Base-by-base conservation (phyloP, 2,888 invertebrate species). In the Fissipunctia ypsillon region DNA sequence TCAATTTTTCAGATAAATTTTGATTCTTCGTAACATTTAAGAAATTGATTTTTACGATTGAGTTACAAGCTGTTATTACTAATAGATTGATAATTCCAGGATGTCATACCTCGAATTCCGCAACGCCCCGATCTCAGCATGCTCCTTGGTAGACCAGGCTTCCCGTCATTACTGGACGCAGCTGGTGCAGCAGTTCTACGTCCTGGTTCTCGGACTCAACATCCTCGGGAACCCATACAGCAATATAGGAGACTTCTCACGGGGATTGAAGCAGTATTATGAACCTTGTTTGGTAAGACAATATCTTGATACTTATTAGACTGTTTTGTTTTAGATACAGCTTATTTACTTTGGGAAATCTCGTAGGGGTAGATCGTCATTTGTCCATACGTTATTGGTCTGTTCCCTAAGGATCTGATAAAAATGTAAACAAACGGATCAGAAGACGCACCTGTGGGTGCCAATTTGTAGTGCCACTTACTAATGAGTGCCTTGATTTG, bases 211-310 rank as follows among this genome's bases (percentile, higher is more conserved):
- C 28, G 98, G 98, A 0, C 94, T 98, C 50, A 98, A 98, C 88
- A 98, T 98, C 43, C 96, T 98, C 31, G 98, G 98, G 10, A 98
- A 98, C 94, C 98, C 98, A 0, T 98, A 98, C 90, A 97, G 97
- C 83, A 93, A 96, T n/a, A 95, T 97, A 16, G 96, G 97, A 56
- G 97, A 97, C 91, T 97, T 97, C 88, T 96, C 97, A 1, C 95
- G 96, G 79, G 97, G 97, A 38, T 91, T 97, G 43, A 97, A 96
- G 74, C 96, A 97, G 74, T 96, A 97, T 90, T 97, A 97, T 89
- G 97, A 97, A 82, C 97, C 97, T 7, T 52, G 52, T 52, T 25
- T 52, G 52, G 52, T 52, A 52, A 52, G 50, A 50, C 10, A 50
- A n/a, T 50, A 45, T 50, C 10, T 50, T 50, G 50, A n/a, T 10